phyloP scores from a whole-genome alignment of 92 coral and sea anemone genomes.

The Siderastrea siderea region DNA sequence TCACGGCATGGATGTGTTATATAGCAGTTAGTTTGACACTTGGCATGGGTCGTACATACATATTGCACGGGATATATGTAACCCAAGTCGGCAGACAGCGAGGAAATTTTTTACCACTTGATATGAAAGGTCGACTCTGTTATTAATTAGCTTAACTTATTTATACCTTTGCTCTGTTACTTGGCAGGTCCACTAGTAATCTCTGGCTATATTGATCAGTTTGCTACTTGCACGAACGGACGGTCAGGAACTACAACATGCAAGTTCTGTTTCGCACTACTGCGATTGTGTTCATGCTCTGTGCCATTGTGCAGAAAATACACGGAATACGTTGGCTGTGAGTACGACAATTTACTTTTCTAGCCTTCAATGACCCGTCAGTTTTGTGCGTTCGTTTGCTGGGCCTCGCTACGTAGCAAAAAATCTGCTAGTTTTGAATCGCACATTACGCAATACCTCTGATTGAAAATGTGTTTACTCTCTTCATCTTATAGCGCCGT shows the following conservation, averaged over 20 bases:
- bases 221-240: conserved; percentile 30
- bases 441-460: neutral
- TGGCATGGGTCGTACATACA: neutral
- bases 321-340: conserved; percentile 87
- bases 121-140: conserved; percentile 55
- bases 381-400: conserved; percentile 6
- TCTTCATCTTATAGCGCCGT: conserved; percentile 41
- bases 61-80: conserved; percentile 8
- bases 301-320: conserved; percentile 37
- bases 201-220: conserved; percentile 26
- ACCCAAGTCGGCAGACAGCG: conserved; percentile 45
- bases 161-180: conserved; percentile 60
- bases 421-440: neutral
- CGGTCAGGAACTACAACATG: conserved; percentile 8
- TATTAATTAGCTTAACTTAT: conserved; percentile 76
- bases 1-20: neutral
- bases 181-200: conserved; percentile 49
- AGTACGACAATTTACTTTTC: conserved; percentile 35
- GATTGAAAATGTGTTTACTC: neutral
- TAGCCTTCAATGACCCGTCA: conserved; percentile 4
- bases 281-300: conserved; percentile 37
- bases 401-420: neutral
- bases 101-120: conserved; percentile 30
- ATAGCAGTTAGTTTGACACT: conserved; percentile 9
- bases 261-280: conserved; percentile 44